A percentile compares a stretch with the other conserved stretches of the same genome.
phyloP scores from a whole-genome alignment of 1,140 invertebrate species.

The Elysia chlorotica region DNA sequence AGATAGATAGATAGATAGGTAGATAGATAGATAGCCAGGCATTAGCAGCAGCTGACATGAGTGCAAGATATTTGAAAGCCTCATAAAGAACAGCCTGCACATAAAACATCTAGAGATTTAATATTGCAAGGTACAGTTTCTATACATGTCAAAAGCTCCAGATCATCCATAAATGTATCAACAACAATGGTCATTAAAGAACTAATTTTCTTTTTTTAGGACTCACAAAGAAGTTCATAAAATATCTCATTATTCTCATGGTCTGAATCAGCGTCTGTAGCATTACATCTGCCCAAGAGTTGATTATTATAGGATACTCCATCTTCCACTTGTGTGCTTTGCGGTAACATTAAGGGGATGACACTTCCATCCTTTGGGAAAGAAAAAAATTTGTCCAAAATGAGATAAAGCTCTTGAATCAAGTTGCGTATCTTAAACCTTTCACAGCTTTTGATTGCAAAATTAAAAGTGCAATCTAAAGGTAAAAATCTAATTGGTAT shows the following conservation, averaged over 20 bases:
- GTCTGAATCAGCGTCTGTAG: conserved; percentile 41
- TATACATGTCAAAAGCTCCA: too few species aligned
- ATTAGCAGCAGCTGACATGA: neutral
- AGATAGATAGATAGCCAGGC: neutral
- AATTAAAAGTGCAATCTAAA: too few species aligned
- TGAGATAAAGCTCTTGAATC: too few species aligned
- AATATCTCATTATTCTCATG: conserved; percentile 36
- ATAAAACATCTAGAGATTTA: neutral
- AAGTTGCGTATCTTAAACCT: too few species aligned
- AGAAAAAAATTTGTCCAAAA: neutral
- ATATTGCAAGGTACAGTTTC: too few species aligned
- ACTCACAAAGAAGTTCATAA: conserved; percentile 51
- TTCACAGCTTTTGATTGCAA: neutral
- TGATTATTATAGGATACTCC: conserved; percentile 19
- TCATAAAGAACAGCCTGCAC: neutral
- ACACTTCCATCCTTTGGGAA: conserved; percentile 38
- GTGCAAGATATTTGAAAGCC: neutral
- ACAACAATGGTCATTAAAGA: neutral
- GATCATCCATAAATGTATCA: too few species aligned
- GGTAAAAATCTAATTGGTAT: too few species aligned
- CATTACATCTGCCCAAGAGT: conserved; percentile 34
- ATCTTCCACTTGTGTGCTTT: conserved; percentile 3
- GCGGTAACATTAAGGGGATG: conserved; percentile 29
- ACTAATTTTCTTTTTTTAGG: neutral
- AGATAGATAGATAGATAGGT: neutral